Conservation (phyloP, 2,113 vertebrate genomes). For the Solea solea region DNA sequence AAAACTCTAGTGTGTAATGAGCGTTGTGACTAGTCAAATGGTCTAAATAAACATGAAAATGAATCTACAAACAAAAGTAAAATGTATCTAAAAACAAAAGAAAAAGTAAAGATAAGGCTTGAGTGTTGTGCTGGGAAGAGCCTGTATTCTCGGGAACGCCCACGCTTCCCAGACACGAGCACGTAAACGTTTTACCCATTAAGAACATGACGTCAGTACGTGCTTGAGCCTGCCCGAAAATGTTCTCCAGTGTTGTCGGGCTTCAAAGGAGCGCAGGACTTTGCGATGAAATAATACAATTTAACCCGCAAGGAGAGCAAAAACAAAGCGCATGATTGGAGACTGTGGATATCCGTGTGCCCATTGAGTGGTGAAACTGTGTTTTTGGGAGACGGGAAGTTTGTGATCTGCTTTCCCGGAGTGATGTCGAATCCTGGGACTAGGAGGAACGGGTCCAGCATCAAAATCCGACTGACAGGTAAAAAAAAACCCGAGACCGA, state of each 20-base stretch:
- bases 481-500: slow-evolving; percentile 46
- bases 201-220: slow-evolving; percentile 82
- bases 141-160: slow-evolving; percentile 48
- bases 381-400: slow-evolving; percentile 75
- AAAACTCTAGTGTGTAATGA: too few relatives aligned
- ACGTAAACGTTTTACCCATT: slow-evolving; percentile 68
- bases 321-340: slow-evolving; percentile 48
- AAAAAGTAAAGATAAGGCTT: not conserved
- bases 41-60: too few relatives aligned
- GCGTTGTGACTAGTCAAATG: too few relatives aligned
- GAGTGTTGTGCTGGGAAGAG: not conserved
- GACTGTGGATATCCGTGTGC: slow-evolving; percentile 44
- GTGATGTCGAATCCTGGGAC: slow-evolving; percentile 97
- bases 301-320: slow-evolving; percentile 60
- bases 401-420: slow-evolving; percentile 80
- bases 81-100: slow-evolving; percentile 1
- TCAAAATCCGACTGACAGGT: slow-evolving; percentile 99
- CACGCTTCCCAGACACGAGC: slow-evolving; percentile 72
- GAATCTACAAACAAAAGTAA: not conserved
- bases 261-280: slow-evolving; percentile 79
- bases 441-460: slow-evolving; percentile 95
- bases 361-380: slow-evolving; percentile 60
- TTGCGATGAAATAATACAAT: slow-evolving; percentile 79
- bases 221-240: slow-evolving; percentile 84
- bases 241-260: slow-evolving; percentile 82